Percentiles rank a stretch among this genome's conserved stretches.
Conservation (phyloP, 2,888 invertebrate species). For the Lampropteryx suffumata region DNA sequence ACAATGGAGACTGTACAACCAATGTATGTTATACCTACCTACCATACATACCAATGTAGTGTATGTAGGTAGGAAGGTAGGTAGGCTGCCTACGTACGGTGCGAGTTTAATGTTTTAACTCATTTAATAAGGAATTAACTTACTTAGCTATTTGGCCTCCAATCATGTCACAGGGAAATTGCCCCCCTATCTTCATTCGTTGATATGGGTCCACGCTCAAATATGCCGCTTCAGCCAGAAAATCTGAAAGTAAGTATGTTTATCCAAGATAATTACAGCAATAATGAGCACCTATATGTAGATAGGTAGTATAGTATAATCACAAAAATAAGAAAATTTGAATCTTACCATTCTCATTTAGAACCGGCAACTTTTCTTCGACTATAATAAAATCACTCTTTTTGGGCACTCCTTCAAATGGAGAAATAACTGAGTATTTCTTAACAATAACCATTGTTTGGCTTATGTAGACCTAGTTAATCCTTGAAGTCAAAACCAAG, state of each 20-base stretch:
- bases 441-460: slow-evolving; percentile 77
- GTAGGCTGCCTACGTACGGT: too few species aligned
- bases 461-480: too few species aligned
- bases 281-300: too few species aligned
- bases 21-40: too few species aligned
- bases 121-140: slow-evolving; percentile 24
- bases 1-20: too few species aligned
- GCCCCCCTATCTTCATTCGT: slow-evolving; percentile 63
- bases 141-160: slow-evolving; percentile 87
- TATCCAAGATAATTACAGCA: too few species aligned
- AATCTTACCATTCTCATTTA: slow-evolving; percentile 86
- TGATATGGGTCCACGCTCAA: slow-evolving; percentile 88
- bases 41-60: too few species aligned
- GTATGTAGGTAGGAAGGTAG: too few species aligned
- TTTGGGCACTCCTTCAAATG: slow-evolving; percentile 85
- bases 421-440: slow-evolving; percentile 81
- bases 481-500: too few species aligned
- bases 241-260: too few species aligned
- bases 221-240: slow-evolving; percentile 85
- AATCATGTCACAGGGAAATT: slow-evolving; percentile 82
- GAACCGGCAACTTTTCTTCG: slow-evolving; percentile 83
- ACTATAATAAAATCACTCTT: slow-evolving; percentile 82
- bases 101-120: background rate
- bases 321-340: too few species aligned
- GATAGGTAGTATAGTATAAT: too few species aligned